Percentiles rank a stretch among this genome's conserved stretches.
phyloP scores from a whole-genome alignment of 1,140 invertebrate genomes.

The Lucilia sericata region DNA sequence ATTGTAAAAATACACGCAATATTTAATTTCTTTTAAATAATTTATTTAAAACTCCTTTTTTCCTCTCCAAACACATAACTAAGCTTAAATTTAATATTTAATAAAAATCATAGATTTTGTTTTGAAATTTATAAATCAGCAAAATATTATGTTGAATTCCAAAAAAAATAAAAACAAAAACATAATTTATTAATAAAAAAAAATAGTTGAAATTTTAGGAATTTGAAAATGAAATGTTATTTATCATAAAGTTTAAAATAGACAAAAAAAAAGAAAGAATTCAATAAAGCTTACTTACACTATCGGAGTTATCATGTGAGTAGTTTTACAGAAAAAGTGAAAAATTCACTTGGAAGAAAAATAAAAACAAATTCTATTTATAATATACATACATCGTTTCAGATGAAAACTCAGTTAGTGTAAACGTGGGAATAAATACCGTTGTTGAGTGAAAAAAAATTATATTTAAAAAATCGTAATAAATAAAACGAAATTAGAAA shows the following conservation, averaged over 20 bases:
- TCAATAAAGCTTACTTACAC: background rate
- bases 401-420: too few species aligned
- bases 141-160: background rate
- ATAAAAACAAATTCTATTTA: too few species aligned
- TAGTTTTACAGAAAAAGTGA: too few species aligned
- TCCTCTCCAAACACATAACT: background rate
- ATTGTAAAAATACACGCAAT: constrained; percentile 5
- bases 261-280: background rate
- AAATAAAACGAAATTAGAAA: constrained; percentile 15
- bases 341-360: too few species aligned
- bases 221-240: constrained; percentile 16
- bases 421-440: background rate
- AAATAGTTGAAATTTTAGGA: constrained; percentile 21
- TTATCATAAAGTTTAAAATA: constrained; percentile 1
- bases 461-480: background rate
- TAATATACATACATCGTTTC: too few species aligned
- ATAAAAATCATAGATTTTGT: constrained; percentile 14
- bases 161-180: background rate
- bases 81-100: constrained; percentile 21
- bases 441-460: constrained; percentile 18
- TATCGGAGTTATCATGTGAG: too few species aligned
- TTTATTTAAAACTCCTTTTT: background rate
- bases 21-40: background rate
- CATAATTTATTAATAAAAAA: background rate
- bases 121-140: background rate